Percentiles rank a stretch among this genome's conserved stretches.
These are phyloP conservation scores for Spinus olivaceus DNA, from an alignment of 2,797 vertebrate genomes.

Conservation along the genomic window DNA sequence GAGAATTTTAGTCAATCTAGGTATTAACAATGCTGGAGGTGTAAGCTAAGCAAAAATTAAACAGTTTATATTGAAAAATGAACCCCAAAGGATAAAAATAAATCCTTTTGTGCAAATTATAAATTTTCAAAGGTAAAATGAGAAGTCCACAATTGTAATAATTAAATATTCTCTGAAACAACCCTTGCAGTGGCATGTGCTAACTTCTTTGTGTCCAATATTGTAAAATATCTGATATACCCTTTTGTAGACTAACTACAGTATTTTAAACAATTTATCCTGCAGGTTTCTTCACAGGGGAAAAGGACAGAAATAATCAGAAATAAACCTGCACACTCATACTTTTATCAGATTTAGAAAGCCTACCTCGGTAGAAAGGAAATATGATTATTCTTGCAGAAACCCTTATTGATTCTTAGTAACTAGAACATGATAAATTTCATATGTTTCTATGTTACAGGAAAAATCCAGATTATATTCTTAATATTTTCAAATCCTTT, in stretches of 20 bases:
- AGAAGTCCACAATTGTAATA: neutral
- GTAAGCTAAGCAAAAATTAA: neutral
- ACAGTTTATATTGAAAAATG: neutral
- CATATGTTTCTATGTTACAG: neutral
- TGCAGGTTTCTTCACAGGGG: neutral
- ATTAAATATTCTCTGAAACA: neutral
- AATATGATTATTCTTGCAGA: neutral
- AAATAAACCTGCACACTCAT: neutral
- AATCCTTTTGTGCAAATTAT: neutral
- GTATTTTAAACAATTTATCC: neutral
- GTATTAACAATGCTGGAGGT: neutral
- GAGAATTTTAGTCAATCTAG: neutral
- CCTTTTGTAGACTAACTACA: neutral
- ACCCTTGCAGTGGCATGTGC: neutral
- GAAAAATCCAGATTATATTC: neutral
- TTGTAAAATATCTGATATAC: neutral
- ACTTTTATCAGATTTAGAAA: neutral
- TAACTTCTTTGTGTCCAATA: neutral
- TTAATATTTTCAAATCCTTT: neutral
- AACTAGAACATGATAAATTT: neutral
- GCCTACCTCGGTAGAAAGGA: neutral
- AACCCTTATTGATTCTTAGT: neutral
- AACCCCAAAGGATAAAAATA: neutral
- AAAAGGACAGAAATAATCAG: neutral
- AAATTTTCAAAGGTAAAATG: neutral